phyloP scores from a whole-genome alignment of 2,113 vertebrate genomes.

The Cardinalis cardinalis region DNA sequence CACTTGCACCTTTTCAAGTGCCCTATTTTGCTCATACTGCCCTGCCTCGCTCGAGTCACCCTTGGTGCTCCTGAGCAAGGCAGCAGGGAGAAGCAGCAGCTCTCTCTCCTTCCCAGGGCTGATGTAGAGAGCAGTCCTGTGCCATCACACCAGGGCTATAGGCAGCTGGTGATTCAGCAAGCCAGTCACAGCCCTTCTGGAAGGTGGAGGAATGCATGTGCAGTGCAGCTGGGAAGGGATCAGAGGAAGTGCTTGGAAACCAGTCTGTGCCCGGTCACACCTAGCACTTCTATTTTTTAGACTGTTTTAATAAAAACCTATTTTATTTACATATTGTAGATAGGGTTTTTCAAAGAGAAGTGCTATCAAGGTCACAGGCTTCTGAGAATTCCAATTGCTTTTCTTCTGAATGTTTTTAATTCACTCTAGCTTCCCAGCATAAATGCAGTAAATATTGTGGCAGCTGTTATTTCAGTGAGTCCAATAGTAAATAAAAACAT shows the following conservation, averaged over 20 bases:
- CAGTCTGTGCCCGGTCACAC: neutral
- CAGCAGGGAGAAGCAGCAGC: neutral
- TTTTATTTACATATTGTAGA: neutral
- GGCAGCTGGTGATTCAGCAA: neutral
- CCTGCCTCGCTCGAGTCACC: fast-evolving
- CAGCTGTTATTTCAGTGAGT: neutral
- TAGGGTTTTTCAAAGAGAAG: neutral
- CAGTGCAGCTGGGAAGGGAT: neutral
- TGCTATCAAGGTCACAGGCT: neutral
- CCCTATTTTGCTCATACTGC: neutral
- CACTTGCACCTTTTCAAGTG: neutral
- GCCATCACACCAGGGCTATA: fast-evolving
- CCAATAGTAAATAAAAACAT: neutral
- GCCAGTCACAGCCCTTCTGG: neutral
- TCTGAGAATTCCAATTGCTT: neutral
- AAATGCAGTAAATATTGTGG: neutral
- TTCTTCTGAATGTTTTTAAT: neutral
- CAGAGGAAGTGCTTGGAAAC: neutral
- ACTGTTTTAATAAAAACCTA: neutral
- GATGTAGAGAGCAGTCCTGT: neutral
- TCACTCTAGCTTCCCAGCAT: neutral
- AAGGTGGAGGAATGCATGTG: neutral
- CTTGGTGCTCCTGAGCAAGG: neutral
- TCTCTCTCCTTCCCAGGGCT: neutral
- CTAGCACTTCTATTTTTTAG: neutral